A percentile compares a stretch with the other conserved stretches of the same genome.
phyloP scores from a whole-genome alignment of 2,888 invertebrate genomes.

The Brenthis daphne region DNA sequence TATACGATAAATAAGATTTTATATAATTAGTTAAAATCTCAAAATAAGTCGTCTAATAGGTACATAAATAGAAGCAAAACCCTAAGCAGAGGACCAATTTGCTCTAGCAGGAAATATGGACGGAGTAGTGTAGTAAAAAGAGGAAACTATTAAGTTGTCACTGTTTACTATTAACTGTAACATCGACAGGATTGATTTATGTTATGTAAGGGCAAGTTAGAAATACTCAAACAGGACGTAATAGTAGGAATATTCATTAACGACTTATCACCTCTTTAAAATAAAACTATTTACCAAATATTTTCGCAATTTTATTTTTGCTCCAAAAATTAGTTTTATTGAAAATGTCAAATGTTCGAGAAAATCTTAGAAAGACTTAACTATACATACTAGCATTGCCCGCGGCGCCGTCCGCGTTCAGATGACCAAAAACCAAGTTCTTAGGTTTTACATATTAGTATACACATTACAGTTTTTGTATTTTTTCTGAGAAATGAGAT shows the following conservation, averaged over 20 bases:
- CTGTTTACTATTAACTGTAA: slow-evolving; percentile 62
- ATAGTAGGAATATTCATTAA: slow-evolving; percentile 5
- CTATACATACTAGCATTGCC: too few species aligned
- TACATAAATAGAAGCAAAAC: slow-evolving; percentile 25
- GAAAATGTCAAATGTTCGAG: too few species aligned
- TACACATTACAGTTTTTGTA: too few species aligned
- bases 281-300: too few species aligned
- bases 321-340: too few species aligned
- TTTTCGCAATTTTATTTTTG: too few species aligned
- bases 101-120: slow-evolving; percentile 43
- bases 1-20: background rate
- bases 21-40: background rate
- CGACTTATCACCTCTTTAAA: background rate
- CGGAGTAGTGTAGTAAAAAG: slow-evolving; percentile 45
- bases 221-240: slow-evolving; percentile 52
- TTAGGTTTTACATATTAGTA: too few species aligned
- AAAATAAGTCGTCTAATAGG: background rate
- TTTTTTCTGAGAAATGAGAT: too few species aligned
- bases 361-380: too few species aligned
- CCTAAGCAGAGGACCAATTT: slow-evolving; percentile 37
- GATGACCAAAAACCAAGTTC: too few species aligned
- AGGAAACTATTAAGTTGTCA: slow-evolving; percentile 79
- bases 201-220: slow-evolving; percentile 41
- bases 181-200: slow-evolving; percentile 70
- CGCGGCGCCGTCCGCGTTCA: too few species aligned